phyloP scores from a whole-genome alignment of 2,797 vertebrate species.

The Meriones psammophilus region DNA sequence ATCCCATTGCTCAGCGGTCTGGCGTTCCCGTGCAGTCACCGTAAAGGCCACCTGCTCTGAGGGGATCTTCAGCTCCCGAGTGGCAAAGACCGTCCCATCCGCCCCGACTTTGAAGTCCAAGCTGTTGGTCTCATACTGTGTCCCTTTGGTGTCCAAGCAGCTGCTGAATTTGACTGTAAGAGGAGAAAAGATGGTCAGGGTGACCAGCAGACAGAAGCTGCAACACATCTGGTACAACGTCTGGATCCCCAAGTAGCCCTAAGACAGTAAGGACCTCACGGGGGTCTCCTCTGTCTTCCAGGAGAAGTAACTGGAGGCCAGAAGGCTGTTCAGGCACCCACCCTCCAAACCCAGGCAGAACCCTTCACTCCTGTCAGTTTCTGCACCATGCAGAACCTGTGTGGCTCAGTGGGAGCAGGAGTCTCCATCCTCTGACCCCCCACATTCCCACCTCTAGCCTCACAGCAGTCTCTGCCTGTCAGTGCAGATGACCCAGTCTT shows the following conservation, averaged over 20 bases:
- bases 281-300: slow-evolving; percentile 73
- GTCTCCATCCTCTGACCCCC: slow-evolving; percentile 61
- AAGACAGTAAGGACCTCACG: slow-evolving; percentile 73
- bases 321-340: slow-evolving; percentile 65
- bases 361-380: slow-evolving; percentile 80
- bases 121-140: slow-evolving; percentile 92
- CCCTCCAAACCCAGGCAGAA: slow-evolving; percentile 77
- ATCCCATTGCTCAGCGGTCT: slow-evolving; percentile 90
- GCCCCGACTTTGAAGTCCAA: slow-evolving; percentile 91
- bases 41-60: slow-evolving; percentile 91
- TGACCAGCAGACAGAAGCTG: slow-evolving; percentile 28
- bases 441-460: slow-evolving; percentile 61
- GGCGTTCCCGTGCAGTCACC: slow-evolving; percentile 90
- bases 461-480: slow-evolving; percentile 71
- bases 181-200: slow-evolving; percentile 79
- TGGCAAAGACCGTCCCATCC: slow-evolving; percentile 93
- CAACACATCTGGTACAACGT: not conserved
- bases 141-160: slow-evolving; percentile 91
- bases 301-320: slow-evolving; percentile 67
- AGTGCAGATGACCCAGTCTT: slow-evolving; percentile 35
- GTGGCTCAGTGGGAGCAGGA: not conserved
- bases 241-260: slow-evolving; percentile 74
- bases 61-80: slow-evolving; percentile 88
- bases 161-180: slow-evolving; percentile 94
- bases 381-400: slow-evolving; percentile 69